phyloP scores from a whole-genome alignment of 2,113 vertebrate genomes.

The Cochlearius cochlearius region DNA sequence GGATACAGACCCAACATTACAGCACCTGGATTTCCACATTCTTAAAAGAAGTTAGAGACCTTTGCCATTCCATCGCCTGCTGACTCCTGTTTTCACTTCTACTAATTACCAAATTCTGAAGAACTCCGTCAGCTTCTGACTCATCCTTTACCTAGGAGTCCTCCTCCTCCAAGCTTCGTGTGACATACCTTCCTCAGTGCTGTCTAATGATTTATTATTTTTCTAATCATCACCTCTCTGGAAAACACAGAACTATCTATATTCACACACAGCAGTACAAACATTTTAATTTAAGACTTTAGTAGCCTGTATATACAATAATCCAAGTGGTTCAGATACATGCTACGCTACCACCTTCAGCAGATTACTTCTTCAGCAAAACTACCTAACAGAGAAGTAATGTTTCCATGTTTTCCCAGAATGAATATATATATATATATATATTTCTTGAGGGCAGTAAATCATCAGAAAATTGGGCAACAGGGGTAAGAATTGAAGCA shows the following conservation, averaged over 20 bases:
- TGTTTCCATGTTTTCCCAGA: background rate
- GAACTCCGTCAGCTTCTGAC: slow-evolving; percentile 30
- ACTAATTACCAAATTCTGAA: slow-evolving; percentile 17
- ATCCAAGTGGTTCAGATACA: background rate
- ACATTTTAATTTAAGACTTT: background rate
- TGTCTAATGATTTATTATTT: background rate
- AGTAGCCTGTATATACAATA: background rate
- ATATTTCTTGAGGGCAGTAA: background rate
- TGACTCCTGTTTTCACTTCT: slow-evolving; percentile 6
- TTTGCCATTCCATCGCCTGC: background rate
- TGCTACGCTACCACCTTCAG: background rate
- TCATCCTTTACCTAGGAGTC: background rate
- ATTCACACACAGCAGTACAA: background rate
- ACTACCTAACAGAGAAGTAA: background rate
- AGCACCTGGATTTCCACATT: background rate
- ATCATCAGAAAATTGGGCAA: background rate
- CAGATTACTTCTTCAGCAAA: background rate
- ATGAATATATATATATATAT: background rate
- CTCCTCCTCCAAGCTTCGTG: background rate
- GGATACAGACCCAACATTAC: background rate
- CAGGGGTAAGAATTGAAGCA: background rate
- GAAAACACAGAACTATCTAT: background rate
- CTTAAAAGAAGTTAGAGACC: background rate
- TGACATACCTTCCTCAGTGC: background rate
- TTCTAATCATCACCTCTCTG: background rate